A percentile compares a stretch with the other conserved stretches of the same genome.
These are phyloP conservation scores for Drosophila recens DNA, from an alignment of 2,888 invertebrate genomes.

Conservation along the genomic window DNA sequence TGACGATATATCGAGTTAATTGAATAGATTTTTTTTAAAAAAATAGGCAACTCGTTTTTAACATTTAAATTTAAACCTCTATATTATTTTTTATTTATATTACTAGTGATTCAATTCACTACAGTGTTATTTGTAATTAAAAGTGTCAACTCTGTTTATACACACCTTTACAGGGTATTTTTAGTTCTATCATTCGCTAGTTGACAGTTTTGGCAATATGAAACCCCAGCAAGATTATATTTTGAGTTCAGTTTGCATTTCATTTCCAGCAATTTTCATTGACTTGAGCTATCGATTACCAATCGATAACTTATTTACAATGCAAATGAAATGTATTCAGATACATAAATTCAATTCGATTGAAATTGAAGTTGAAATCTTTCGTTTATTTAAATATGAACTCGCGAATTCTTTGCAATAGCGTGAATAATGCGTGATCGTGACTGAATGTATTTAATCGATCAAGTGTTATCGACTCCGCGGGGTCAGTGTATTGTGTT, in stretches of 20 bases:
- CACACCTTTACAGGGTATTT: not conserved
- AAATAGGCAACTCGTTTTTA: no score
- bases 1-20: no score
- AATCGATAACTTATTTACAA: not conserved
- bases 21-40: no score
- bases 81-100: no score
- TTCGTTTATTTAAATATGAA: constrained; percentile 11
- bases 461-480: constrained; percentile 16
- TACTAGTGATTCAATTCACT: not conserved
- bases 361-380: constrained; percentile 1
- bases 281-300: constrained; percentile 1
- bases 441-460: constrained; percentile 10
- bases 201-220: no score
- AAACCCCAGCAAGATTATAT: not conserved
- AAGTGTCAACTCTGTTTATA: not conserved
- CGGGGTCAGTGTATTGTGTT: constrained; percentile 8
- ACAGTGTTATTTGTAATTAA: not conserved
- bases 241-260: not conserved
- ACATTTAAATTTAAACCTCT: no score
- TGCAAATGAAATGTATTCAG: constrained; percentile 1
- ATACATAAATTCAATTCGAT: constrained; percentile 2
- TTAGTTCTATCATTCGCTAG: not conserved
- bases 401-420: constrained; percentile 10
- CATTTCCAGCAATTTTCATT: not conserved
- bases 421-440: constrained; percentile 17